Percentiles rank a stretch among this genome's conserved stretches.
These are phyloP conservation scores for Puffinus mauretanicus DNA, from an alignment of 2,113 vertebrate genomes.

Conservation along the genomic window DNA sequence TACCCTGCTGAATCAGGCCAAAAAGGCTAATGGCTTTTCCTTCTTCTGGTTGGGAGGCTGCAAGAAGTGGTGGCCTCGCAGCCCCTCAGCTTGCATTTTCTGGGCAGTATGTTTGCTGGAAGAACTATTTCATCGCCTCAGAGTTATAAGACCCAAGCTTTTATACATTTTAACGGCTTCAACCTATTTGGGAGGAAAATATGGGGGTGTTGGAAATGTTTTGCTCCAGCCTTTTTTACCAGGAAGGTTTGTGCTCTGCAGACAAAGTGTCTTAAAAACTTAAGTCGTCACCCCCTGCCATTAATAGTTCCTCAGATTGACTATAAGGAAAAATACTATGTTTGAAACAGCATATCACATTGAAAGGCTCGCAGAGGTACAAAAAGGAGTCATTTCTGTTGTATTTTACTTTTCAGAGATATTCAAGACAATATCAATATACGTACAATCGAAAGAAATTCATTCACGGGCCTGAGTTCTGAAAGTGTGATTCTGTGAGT, in stretches of 20 bases:
- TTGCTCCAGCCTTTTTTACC: neutral
- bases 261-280: neutral
- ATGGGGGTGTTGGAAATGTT: neutral
- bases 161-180: neutral
- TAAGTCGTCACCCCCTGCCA: neutral
- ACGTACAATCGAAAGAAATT: slow-evolving; percentile 74
- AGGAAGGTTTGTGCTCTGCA: neutral
- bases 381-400: neutral
- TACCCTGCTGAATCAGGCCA: neutral
- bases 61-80: neutral
- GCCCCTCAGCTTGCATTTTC: neutral
- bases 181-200: neutral
- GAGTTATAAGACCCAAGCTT: neutral
- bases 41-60: neutral
- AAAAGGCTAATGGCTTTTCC: slow-evolving; percentile 18
- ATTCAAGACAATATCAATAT: slow-evolving; percentile 84
- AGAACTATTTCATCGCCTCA: neutral
- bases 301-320: neutral
- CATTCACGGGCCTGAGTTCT: slow-evolving; percentile 78
- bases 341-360: neutral
- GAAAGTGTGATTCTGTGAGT: slow-evolving; percentile 80
- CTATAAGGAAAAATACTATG: neutral
- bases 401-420: slow-evolving; percentile 75
- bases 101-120: neutral
- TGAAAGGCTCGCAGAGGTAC: neutral